Conservation (phyloP, 2,888 invertebrate species). For the Aricia artaxerxes region DNA sequence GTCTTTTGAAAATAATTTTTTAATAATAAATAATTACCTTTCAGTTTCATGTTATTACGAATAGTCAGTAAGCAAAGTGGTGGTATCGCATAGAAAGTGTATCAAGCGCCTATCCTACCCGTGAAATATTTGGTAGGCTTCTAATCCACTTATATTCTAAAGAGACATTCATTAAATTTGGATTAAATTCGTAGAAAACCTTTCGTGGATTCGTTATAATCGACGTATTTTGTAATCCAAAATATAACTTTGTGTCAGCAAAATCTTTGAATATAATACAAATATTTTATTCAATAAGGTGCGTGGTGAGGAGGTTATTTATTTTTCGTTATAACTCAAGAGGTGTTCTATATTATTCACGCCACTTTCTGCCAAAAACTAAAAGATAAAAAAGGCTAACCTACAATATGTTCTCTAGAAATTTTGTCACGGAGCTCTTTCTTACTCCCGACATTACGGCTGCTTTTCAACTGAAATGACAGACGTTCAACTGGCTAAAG, state of each 20-base stretch:
- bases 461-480: too few species aligned
- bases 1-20: too few species aligned
- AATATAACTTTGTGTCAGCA: neutral
- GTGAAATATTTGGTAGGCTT: neutral
- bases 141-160: slow-evolving; percentile 35
- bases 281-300: neutral
- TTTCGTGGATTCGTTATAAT: neutral
- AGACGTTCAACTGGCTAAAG: too few species aligned
- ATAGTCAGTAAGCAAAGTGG: too few species aligned
- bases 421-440: too few species aligned
- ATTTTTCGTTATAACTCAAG: neutral
- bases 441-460: too few species aligned
- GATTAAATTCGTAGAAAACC: slow-evolving; percentile 22
- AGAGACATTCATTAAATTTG: slow-evolving; percentile 34
- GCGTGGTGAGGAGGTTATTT: neutral
- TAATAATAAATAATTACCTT: too few species aligned
- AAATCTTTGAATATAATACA: neutral
- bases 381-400: too few species aligned
- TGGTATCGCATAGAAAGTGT: too few species aligned
- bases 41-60: too few species aligned
- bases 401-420: too few species aligned
- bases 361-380: neutral
- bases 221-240: neutral
- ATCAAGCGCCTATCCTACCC: neutral
- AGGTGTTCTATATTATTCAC: neutral